Percentiles rank a stretch among this genome's conserved stretches.
phyloP scores from a whole-genome alignment of 2,888 invertebrate species.

The Mythimna lalbum region DNA sequence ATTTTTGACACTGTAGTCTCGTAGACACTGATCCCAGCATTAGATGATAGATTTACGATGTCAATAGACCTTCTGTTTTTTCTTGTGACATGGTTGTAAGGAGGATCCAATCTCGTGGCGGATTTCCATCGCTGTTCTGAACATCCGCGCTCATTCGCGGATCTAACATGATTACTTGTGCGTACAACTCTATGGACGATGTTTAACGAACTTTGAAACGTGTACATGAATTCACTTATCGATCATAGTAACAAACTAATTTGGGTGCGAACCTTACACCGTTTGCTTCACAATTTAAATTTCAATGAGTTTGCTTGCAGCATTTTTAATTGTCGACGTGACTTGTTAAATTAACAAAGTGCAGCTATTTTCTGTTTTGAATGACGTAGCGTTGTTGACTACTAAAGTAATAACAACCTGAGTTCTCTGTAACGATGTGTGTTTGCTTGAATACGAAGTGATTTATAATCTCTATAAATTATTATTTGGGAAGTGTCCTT shows the following conservation, averaged over 20 bases:
- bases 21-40: no score
- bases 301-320: slow-evolving; percentile 24
- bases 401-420: neutral
- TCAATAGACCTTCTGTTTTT: slow-evolving; percentile 23
- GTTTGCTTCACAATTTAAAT: slow-evolving; percentile 22
- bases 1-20: no score
- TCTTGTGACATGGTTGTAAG: neutral
- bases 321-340: slow-evolving; percentile 44
- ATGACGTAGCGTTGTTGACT: slow-evolving; percentile 6
- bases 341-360: slow-evolving; percentile 20
- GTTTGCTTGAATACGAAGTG: neutral
- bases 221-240: slow-evolving; percentile 36
- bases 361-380: slow-evolving; percentile 23
- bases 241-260: slow-evolving; percentile 45
- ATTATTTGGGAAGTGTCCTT: neutral
- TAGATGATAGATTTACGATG: neutral
- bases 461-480: no score
- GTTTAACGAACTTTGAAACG: slow-evolving; percentile 48
- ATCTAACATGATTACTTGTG: slow-evolving; percentile 59
- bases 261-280: slow-evolving; percentile 32
- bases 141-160: slow-evolving; percentile 58
- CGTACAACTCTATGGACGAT: slow-evolving; percentile 37
- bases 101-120: slow-evolving; percentile 61
- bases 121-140: slow-evolving; percentile 59
- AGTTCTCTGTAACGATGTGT: neutral